phyloP scores from a whole-genome alignment of 2,888 invertebrate species.

The Troides helena region DNA sequence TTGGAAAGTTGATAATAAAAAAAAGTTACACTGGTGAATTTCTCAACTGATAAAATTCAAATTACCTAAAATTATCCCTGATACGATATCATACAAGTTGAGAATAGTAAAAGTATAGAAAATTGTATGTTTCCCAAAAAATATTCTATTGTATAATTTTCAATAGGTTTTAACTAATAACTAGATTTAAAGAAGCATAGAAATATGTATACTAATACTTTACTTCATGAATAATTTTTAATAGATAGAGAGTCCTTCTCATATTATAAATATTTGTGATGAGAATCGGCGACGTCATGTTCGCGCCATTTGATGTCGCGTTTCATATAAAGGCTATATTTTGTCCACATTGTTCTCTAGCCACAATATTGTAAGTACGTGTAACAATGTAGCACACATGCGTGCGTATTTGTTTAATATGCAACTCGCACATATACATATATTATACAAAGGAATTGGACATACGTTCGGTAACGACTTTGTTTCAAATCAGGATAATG shows the following conservation, averaged over 20 bases:
- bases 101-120: no score
- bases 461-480: conserved; percentile 23
- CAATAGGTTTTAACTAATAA: no score
- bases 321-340: conserved; percentile 28
- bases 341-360: conserved; percentile 32
- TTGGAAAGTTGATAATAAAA: no score
- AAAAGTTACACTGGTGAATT: no score
- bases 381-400: conserved; percentile 26
- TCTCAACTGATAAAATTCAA: no score
- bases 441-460: conserved; percentile 23
- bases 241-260: neutral
- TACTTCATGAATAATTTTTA: no score
- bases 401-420: conserved; percentile 18
- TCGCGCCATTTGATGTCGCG: conserved; percentile 19
- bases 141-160: no score
- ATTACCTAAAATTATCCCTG: no score
- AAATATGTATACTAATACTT: no score
- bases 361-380: conserved; percentile 30
- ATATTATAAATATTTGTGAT: neutral
- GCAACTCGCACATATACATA: neutral
- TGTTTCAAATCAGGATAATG: conserved; percentile 25
- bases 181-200: no score
- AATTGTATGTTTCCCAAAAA: no score
- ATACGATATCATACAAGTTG: no score
- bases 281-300: conserved; percentile 1